Base-by-base conservation (phyloP, 2,797 vertebrate genomes). In the Bovichtus diacanthus region DNA sequence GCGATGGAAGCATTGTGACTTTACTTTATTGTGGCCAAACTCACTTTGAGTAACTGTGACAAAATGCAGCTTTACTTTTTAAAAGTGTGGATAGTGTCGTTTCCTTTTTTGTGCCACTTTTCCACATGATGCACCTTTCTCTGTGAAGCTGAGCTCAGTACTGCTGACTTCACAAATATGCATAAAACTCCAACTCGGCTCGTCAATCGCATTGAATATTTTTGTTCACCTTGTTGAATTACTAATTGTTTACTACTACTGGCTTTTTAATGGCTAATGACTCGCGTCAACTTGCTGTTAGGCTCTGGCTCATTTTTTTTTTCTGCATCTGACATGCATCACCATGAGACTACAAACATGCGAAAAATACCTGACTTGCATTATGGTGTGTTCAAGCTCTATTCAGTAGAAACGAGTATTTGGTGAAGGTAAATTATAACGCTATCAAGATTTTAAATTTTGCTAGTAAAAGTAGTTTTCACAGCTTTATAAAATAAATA, bases 271-370 rank as follows among this genome's bases (percentile, higher is more conserved):
- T n/a, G n/a, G n/a, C n/a, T n/a, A n/a, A n/a, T n/a, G n/a, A n/a
- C n/a, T n/a, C n/a, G n/a, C n/a, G n/a, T 31, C 7, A 34, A 31
- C 34, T 72, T 39, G 72, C 63, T 49, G 29, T 51, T 56, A 50
- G 56, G 66, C 38, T 6, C 51, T 12, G 29, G 47, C 64, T 44
- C 38, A n/a, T n/a, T n/a, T n/a, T 71, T 43, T 34, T 65, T 73
- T 65, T 70, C 53, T 54, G 43, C 64, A 38, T 47, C 59, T 59
- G 76, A 70, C 51, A 56, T 56, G 68, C 74, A 69, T 85, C 51
- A 59, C 55, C 47, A 25, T 21, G 44, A 61, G 51, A 83, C 81
- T 72, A 70, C 46, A 61, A 74, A 68, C 59, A 46, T 70, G 60
- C 9, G 25, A 39, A 38, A 39, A n/a, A n/a, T n/a, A n/a, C n/a